Evolutionary conservation across 2,113 vertebrate genomes (phyloP), one percentile per base, ranked within the genome.

Genomic region (Podocnemis expansa): DNA sequence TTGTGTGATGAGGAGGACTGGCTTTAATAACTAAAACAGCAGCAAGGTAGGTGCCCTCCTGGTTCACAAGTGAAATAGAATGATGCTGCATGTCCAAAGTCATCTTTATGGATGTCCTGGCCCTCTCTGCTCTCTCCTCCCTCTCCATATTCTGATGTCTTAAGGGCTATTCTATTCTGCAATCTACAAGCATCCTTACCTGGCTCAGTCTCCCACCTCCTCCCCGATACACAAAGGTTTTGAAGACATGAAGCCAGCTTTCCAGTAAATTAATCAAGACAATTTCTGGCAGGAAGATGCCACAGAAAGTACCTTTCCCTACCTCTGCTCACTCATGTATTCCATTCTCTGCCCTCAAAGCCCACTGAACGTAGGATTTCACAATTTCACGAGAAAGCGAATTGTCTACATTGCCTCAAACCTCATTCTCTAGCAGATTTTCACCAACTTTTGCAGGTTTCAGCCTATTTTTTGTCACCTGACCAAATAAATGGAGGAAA

Each of bases 81-180:
- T 0, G 0, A 84, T 51, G 10, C 3, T 29, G 73, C 25, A 5
- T 34, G 81, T 67, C 34, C 47, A 29, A 16, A 12, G 34, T n/a
- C 25, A 2, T 8, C 38, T 14, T 5, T 75, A 70, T 24, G 86
- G 56, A 67, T 90, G 27, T 9, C 38, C 76, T 54, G 83, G 34
- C 27, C 83, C 4, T 22, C 19, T 11, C 12, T 45, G 45, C 41
- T 5, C 78, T 13, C 73, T 22, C n/a, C 79, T 80, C 19, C 78
- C 31, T 7, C 5, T 34, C 73, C 63, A 67, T 67, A n/a, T 67
- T 34, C 63, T 38, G 63, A 17, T 67, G 34, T 38, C 4, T n/a
- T 67, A 38, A 67, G n/a, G n/a, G 8, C 8, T 34, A 67, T 67
- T 67, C 34, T 38, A 67, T 67, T 67, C n/a, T 67, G 17, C 17